Evolutionary conservation across 2,888 invertebrate species (phyloP).

Genomic region (Aplocera efformata): DNA sequence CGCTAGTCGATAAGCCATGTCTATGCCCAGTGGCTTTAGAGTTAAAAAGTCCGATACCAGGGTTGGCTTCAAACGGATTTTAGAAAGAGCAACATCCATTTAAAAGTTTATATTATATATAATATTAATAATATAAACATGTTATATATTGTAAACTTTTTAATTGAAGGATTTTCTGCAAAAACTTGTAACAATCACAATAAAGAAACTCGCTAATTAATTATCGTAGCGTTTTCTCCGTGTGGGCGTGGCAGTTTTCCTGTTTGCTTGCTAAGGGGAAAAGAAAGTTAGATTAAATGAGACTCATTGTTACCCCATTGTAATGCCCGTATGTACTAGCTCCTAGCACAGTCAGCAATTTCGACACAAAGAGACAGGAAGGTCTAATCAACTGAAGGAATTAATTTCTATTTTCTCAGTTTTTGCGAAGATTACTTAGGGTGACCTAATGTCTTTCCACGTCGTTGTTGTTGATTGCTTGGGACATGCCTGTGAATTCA

Average conservation of each 20-base stretch:
- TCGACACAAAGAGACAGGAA: conserved; percentile 26
- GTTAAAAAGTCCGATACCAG: too few species aligned
- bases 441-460: too few species aligned
- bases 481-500: too few species aligned
- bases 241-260: conserved; percentile 62
- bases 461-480: too few species aligned
- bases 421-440: conserved; percentile 13
- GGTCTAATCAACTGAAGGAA: conserved; percentile 15
- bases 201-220: conserved; percentile 68
- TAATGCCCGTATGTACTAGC: conserved; percentile 37
- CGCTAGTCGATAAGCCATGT: too few species aligned
- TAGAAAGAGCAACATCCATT: too few species aligned
- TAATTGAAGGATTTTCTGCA: conserved; percentile 28
- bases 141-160: background rate
- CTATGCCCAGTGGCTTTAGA: too few species aligned
- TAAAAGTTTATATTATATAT: too few species aligned
- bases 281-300: conserved; percentile 72
- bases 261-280: conserved; percentile 58
- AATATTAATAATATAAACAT: too few species aligned
- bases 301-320: conserved; percentile 59
- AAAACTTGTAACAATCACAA: conserved; percentile 50
- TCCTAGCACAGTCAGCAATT: conserved; percentile 42
- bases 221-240: conserved; percentile 63
- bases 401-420: conserved; percentile 25
- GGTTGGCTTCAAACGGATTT: too few species aligned